Evolutionary conservation across 2,797 vertebrate genomes (phyloP).

Genomic region (Holocentrus rufus): DNA sequence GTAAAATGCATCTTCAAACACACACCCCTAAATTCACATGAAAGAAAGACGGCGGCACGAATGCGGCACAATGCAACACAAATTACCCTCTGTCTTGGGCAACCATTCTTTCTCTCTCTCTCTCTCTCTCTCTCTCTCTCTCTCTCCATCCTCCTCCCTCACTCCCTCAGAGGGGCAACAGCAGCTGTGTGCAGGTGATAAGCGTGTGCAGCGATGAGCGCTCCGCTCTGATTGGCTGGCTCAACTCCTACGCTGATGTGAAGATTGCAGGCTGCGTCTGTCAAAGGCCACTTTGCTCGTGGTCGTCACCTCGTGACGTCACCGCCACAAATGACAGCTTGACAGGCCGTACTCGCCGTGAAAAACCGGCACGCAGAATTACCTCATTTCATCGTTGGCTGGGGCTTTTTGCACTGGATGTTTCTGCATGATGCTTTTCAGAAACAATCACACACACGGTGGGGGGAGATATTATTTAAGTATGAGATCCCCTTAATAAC

Average conservation of each 20-base stretch:
- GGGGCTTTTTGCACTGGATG: neutral
- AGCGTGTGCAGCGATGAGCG: slow-evolving; percentile 69
- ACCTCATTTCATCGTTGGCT: neutral
- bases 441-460: neutral
- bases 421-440: slow-evolving; percentile 24
- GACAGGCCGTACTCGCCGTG: slow-evolving; percentile 26
- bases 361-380: slow-evolving; percentile 37
- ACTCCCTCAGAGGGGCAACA: slow-evolving; percentile 69
- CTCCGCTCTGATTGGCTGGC: slow-evolving; percentile 74
- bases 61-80: slow-evolving; percentile 60
- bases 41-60: slow-evolving; percentile 45
- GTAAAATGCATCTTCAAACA: slow-evolving; percentile 41
- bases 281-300: slow-evolving; percentile 73
- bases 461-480: neutral
- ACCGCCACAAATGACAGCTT: slow-evolving; percentile 57
- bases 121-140: slow-evolving; percentile 48
- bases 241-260: slow-evolving; percentile 77
- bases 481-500: slow-evolving; percentile 8
- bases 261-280: slow-evolving; percentile 78
- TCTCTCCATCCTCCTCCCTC: slow-evolving; percentile 46
- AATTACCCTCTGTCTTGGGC: slow-evolving; percentile 64
- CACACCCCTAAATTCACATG: slow-evolving; percentile 43
- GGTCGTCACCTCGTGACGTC: slow-evolving; percentile 70
- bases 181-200: slow-evolving; percentile 84
- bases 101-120: slow-evolving; percentile 62